phyloP scores from a whole-genome alignment of 2,888 invertebrate species.

The Sycophila texana region DNA sequence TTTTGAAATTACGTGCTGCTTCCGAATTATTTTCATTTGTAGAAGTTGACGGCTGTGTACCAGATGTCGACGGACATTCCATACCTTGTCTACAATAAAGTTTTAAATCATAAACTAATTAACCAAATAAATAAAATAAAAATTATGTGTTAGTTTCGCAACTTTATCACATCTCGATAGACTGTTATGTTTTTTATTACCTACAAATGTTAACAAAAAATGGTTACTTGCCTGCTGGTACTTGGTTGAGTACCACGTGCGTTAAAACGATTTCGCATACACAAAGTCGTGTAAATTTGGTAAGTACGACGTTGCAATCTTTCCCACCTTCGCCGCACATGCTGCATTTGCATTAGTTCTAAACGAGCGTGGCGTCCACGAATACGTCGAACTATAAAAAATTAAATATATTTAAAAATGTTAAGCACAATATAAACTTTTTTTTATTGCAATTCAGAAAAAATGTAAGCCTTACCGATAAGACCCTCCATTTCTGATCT shows the following conservation, averaged over 20 bases:
- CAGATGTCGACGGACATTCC: slow-evolving; percentile 9
- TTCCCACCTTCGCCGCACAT: slow-evolving; percentile 81
- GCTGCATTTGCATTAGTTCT: slow-evolving; percentile 76
- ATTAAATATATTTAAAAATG: too few relatives aligned
- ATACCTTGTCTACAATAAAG: slow-evolving; percentile 24
- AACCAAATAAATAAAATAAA: background rate
- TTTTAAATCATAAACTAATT: slow-evolving; percentile 8
- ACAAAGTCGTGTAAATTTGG: slow-evolving; percentile 77
- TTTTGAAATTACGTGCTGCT: slow-evolving; percentile 62
- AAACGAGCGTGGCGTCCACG: slow-evolving; percentile 61
- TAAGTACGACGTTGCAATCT: slow-evolving; percentile 80
- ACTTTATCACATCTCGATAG: background rate
- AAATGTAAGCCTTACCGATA: too few relatives aligned
- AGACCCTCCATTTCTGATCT: too few relatives aligned
- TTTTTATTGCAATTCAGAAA: too few relatives aligned
- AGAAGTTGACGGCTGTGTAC: slow-evolving; percentile 55
- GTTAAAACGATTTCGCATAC: slow-evolving; percentile 60
- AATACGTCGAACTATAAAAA: background rate
- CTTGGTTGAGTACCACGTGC: slow-evolving; percentile 28
- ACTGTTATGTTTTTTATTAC: background rate
- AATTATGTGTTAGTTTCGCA: background rate
- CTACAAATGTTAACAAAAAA: background rate
- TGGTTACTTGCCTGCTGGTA: slow-evolving; percentile 39
- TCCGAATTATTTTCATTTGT: slow-evolving; percentile 52
- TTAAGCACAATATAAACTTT: too few relatives aligned